phyloP scores from a whole-genome alignment of 1,140 invertebrate species.

The Portunus trituberculatus region DNA sequence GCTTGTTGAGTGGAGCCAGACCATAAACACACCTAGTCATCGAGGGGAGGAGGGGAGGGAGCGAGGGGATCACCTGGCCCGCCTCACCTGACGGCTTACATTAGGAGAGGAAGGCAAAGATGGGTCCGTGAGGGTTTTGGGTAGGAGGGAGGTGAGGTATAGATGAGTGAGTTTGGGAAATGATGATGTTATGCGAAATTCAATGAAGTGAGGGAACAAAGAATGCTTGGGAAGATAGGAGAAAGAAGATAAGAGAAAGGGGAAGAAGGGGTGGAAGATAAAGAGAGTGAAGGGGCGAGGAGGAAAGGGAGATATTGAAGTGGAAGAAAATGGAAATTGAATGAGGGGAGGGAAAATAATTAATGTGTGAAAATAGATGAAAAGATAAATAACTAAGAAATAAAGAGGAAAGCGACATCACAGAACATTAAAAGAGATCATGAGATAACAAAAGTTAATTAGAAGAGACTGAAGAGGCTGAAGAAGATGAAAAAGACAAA shows the following conservation, averaged over 20 bases:
- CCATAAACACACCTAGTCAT: constrained; percentile 22
- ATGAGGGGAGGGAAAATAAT: background rate
- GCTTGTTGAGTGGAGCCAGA: background rate
- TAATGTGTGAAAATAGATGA: background rate
- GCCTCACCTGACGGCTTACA: background rate
- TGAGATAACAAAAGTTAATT: background rate
- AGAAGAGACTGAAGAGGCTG: background rate
- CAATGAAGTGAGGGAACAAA: background rate
- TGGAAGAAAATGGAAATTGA: background rate
- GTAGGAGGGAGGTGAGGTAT: background rate
- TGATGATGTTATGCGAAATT: background rate
- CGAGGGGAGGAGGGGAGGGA: background rate
- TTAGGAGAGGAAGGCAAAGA: constrained; percentile 4
- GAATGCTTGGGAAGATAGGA: too few relatives aligned
- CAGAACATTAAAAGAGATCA: too few relatives aligned
- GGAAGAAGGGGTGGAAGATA: too few relatives aligned
- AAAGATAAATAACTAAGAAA: background rate
- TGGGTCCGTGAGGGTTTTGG: background rate
- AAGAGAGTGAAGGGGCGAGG: background rate
- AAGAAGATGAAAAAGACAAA: background rate
- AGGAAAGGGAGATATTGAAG: background rate
- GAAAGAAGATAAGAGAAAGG: too few relatives aligned
- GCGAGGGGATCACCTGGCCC: background rate
- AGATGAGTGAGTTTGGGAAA: background rate
- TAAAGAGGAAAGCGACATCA: too few relatives aligned